Conservation (phyloP, 2,888 invertebrate species). For the Dynastes hyllus region DNA sequence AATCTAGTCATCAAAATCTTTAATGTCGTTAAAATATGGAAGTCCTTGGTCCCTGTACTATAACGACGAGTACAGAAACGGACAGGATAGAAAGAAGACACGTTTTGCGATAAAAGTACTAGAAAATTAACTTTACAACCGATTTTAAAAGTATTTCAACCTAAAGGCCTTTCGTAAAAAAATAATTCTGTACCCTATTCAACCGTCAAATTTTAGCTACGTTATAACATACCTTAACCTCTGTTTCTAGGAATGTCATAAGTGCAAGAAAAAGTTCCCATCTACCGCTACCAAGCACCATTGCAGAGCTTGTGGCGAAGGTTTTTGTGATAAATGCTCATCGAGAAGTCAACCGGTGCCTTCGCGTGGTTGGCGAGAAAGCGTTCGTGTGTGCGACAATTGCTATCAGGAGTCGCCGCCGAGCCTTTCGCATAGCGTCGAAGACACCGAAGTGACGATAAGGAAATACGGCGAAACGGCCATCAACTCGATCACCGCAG, state of each 20-base stretch:
- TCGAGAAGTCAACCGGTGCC: slow-evolving; percentile 80
- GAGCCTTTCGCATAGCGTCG: slow-evolving; percentile 62
- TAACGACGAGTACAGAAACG: too few species aligned
- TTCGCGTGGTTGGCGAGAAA: slow-evolving; percentile 80
- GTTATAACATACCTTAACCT: background rate
- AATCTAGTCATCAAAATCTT: too few species aligned
- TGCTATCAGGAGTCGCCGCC: slow-evolving; percentile 73
- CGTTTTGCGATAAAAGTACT: too few species aligned
- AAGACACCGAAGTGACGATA: slow-evolving; percentile 72
- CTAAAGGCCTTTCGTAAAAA: too few species aligned
- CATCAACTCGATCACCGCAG: slow-evolving; percentile 80
- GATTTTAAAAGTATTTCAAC: too few species aligned
- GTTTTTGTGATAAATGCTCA: slow-evolving; percentile 85
- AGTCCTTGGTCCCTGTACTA: too few species aligned
- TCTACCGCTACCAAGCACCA: slow-evolving; percentile 79
- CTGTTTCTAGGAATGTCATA: slow-evolving; percentile 75
- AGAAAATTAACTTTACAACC: too few species aligned
- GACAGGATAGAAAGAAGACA: too few species aligned
- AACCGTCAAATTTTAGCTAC: too few species aligned
- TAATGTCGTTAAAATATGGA: too few species aligned
- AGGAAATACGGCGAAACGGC: slow-evolving; percentile 82
- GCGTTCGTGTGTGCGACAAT: slow-evolving; percentile 83
- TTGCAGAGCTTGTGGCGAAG: slow-evolving; percentile 86
- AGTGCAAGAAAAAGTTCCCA: slow-evolving; percentile 77
- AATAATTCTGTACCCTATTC: too few species aligned